These are phyloP conservation scores for Maconellicoccus hirsutus DNA, from an alignment of 1,140 invertebrate species.

Conservation along the genomic window DNA sequence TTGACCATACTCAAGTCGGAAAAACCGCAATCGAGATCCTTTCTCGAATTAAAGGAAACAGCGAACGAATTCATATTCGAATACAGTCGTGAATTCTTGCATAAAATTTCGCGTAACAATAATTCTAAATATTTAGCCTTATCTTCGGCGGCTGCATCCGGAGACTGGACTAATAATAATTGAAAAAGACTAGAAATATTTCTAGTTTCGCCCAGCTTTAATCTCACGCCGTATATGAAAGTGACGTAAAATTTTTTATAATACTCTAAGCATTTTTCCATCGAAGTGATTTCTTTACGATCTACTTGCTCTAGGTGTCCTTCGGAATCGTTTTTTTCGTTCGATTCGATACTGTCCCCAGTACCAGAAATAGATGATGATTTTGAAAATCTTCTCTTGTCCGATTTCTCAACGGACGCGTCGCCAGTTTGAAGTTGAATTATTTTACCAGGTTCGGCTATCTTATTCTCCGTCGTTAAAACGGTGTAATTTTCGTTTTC, in stretches of 20 bases:
- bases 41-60: background rate
- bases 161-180: conserved; percentile 30
- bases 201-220: conserved; percentile 31
- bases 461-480: background rate
- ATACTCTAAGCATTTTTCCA: conserved; percentile 31
- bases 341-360: background rate
- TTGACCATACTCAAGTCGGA: background rate
- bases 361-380: background rate
- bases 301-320: background rate
- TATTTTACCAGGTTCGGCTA: conserved; percentile 23
- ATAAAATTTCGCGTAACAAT: conserved; percentile 24
- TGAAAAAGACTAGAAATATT: conserved; percentile 30
- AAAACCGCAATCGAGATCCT: background rate
- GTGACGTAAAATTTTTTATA: conserved; percentile 33
- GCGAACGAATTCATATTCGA: conserved; percentile 19
- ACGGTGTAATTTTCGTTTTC: conserved; percentile 23
- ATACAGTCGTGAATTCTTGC: conserved; percentile 20
- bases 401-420: background rate
- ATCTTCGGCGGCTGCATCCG: conserved; percentile 29
- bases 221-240: conserved; percentile 30
- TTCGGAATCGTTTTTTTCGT: background rate
- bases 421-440: conserved; percentile 1
- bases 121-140: conserved; percentile 33
- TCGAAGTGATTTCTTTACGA: background rate
- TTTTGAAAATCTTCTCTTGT: background rate